Base-by-base conservation (phyloP, 1,140 invertebrate genomes). In the Sarcophaga bullata region DNA sequence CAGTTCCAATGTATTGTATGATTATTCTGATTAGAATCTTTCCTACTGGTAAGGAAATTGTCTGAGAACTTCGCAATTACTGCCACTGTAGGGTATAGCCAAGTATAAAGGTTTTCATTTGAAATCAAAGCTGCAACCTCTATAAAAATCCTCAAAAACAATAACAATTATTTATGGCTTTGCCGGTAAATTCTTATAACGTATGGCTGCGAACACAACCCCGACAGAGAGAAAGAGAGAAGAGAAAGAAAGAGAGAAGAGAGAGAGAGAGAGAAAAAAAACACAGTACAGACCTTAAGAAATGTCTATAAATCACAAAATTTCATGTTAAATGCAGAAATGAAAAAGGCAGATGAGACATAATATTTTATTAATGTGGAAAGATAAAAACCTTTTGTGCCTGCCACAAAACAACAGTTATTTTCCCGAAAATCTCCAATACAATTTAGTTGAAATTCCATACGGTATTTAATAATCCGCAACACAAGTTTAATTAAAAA, bases 261-360 rank as follows among this genome's bases (percentile, higher is more conserved):
- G 25, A 37, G 25, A 37, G 4, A 37, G 25, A 37, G 25, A 50
- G 50, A n/a, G 17, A 76, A 13, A 48, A 46, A 47, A n/a, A 11
- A n/a, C n/a, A 76, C 47, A 76, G 48, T 46, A 78, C 50, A 78
- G 50, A 78, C 49, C 75, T 19, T 15, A 78, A 78, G 78, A 89
- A 87, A 88, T 86, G 85, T 85, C 87, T 87, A 89, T 89, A 89
- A 89, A 89, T 89, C 87, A 89, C 87, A 86, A 82, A 83, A 73
- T 87, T 84, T 68, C 52, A 76, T 80, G 80, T 54, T 52, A 80
- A 75, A 75, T 73, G 54, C 72, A 48, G 25, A 62, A 52, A 73
- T 37, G 52, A 68, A 75, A 75, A 58, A 47, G 46, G 37, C 54
- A 80, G 50, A 80, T 37, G 11, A 80, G 25, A 82, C 11, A 78